Evolutionary conservation across 2,888 invertebrate genomes (phyloP), one percentile per base, ranked within the genome.

Genomic region (Temnothorax unifasciatus): DNA sequence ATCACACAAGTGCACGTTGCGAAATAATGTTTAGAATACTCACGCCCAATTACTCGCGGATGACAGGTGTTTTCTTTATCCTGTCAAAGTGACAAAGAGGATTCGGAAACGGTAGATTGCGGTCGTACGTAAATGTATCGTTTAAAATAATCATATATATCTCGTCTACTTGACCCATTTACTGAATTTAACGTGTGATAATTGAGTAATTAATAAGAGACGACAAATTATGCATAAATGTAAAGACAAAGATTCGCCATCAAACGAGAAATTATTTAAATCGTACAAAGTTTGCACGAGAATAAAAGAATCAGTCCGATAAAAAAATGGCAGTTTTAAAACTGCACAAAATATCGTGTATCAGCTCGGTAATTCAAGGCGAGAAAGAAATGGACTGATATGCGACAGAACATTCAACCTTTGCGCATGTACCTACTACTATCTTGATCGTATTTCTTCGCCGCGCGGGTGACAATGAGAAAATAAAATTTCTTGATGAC

Each of bases 1-100:
- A 77, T 82, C 74, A 47, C 83, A 15, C 83, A 15, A 85, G 54
- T 59, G 47, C 54, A 21, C 38, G 82, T 75, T 82, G 61, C 68
- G 47, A 66, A 18, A 83, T 13, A 50, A 66, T 66, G 34, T 76
- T 52, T 76, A 13, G 13, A 66, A 25, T 52, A 47, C 21, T 61
- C 38, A 54, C 25, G 38, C 21, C 25, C 52, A 66, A 52, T 54
- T 76, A 52, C n/a, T 76, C 52, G 66, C 18, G 64, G 6, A 63
- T 50, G 52, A 66, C 76, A 76, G 76, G 15, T 66, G 77, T 44
- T 29, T 68, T 77, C 41, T 15, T 57, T 44, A 5, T 41, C 29
- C n/a, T 57, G 38, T 63, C 54, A 68, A 52, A 44, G 3, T 57
- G 68, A 77, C 29, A 29, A 44, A 41, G 54, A n/a, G 44, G 52